phyloP scores from a whole-genome alignment of 2,797 vertebrate genomes.

The Myotis vivesi region DNA sequence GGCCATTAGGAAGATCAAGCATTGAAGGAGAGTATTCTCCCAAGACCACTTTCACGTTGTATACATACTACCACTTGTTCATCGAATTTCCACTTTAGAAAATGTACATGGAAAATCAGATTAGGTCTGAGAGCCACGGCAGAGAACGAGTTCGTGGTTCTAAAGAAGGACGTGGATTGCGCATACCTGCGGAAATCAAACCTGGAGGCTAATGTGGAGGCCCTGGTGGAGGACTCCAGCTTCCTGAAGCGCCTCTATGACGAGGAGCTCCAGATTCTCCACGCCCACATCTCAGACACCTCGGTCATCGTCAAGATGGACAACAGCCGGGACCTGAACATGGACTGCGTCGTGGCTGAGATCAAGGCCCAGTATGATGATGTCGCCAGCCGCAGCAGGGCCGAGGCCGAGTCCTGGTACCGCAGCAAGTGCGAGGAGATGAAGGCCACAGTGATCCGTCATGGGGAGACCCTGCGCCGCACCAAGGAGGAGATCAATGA shows the following conservation, averaged over 20 bases:
- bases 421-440: slow-evolving; percentile 84
- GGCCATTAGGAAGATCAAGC: not conserved
- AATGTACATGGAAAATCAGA: not conserved
- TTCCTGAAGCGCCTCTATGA: no score
- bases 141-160: no score
- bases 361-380: slow-evolving; percentile 90
- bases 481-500: slow-evolving; percentile 85
- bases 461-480: slow-evolving; percentile 83
- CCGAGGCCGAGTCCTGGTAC: slow-evolving; percentile 74
- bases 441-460: slow-evolving; percentile 79
- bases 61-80: not conserved
- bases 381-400: slow-evolving; percentile 82
- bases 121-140: no score
- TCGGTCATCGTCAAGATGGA: slow-evolving; percentile 90
- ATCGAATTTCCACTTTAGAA: not conserved
- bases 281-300: slow-evolving; percentile 88
- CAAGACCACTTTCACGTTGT: not conserved
- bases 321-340: slow-evolving; percentile 87
- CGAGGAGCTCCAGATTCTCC: slow-evolving; percentile 91
- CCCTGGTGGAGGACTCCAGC: no score
- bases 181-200: no score
- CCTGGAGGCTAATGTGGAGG: no score
- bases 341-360: slow-evolving; percentile 86
- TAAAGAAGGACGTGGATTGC: no score
- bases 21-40: not conserved